phyloP scores from a whole-genome alignment of 2,888 invertebrate genomes.

The Zaprionus lineosus region DNA sequence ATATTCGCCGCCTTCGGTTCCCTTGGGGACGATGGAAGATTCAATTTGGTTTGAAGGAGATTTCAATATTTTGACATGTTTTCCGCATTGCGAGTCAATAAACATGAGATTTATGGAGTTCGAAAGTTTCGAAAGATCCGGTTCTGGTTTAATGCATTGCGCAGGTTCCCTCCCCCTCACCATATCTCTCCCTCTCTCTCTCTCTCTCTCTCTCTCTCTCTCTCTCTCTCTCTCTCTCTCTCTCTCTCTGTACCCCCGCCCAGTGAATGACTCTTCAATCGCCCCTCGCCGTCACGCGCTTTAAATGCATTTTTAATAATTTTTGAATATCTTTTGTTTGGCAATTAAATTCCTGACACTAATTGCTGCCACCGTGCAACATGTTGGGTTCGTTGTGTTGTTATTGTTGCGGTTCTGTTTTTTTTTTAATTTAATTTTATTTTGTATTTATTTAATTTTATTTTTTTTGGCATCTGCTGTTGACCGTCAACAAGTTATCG shows the following conservation, averaged over 20 bases:
- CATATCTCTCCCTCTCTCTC: no score
- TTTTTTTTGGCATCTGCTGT: conserved; percentile 30
- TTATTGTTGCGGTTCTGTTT: conserved; percentile 7
- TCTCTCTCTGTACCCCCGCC: no score
- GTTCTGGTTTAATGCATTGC: no score
- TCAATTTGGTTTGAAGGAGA: no score
- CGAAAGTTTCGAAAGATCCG: no score
- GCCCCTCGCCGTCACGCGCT: conserved; percentile 1
- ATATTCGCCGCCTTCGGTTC: no score
- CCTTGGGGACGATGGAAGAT: no score
- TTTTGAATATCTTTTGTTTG: conserved; percentile 44
- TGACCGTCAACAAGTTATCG: conserved; percentile 52
- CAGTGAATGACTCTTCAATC: no score
- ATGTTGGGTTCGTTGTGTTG: conserved; percentile 27
- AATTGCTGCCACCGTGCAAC: conserved; percentile 73
- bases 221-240: no score
- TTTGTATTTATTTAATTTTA: conserved; percentile 2
- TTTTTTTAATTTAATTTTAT: background rate
- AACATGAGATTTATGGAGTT: conserved; percentile 46
- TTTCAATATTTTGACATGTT: conserved; percentile 26
- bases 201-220: no score
- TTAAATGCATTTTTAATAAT: conserved; percentile 52
- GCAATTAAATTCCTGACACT: conserved; percentile 61
- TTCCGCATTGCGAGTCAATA: conserved; percentile 44
- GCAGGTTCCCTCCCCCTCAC: no score